Evolutionary conservation across 2,113 vertebrate species (phyloP), one percentile per base, ranked within the genome.

Genomic region (Corythornis vintsioides): DNA sequence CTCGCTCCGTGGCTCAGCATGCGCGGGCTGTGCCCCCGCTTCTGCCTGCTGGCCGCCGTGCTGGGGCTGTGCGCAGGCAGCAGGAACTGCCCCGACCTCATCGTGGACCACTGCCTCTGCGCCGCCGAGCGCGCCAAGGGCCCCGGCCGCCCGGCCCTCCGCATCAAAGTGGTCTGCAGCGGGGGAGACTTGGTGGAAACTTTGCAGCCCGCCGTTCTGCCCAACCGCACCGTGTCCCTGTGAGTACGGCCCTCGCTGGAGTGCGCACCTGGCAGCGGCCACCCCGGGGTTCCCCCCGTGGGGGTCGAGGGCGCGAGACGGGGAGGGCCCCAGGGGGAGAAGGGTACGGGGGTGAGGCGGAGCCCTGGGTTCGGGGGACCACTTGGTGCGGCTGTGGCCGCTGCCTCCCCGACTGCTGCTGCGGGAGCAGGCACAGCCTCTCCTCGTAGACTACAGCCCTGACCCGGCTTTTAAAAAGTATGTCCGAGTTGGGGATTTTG

Each of bases 181-280:
- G 98, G 98, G 71, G 98, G 98, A 40, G 98, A 99, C 77, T 95
- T 99, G 96, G 94, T 98, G 97, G 98, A 98, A 96, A 98, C 98
- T 73, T 97, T 98, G 92, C 98, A 97, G 90, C 97, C 98, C 52
- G 95, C 97, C 38, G 96, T 98, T 92, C 91, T 99, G 43, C 98
- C 98, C 89, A 98, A 98, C 97, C 98, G 96, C 75, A 99, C 98
- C 20, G 98, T 98, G 25, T 98, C 98, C 61, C 97, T 99, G 98
- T 99, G 92, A 98, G 98, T 99, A 97, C 93, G 45, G 84, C 56
- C 88, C 70, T 79, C 83, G 60, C 60, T 75, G 85, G 61, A 7
- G 67, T 60, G 64, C 77, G 89, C 88, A 79, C 86, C 83, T 78
- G 89, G 86, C 48, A 50, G 64, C 33, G 15, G 38, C 40, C 13